Evolutionary conservation across 2,113 vertebrate species (phyloP), one percentile per base, ranked within the genome.

Genomic region (Physeter macrocephalus): DNA sequence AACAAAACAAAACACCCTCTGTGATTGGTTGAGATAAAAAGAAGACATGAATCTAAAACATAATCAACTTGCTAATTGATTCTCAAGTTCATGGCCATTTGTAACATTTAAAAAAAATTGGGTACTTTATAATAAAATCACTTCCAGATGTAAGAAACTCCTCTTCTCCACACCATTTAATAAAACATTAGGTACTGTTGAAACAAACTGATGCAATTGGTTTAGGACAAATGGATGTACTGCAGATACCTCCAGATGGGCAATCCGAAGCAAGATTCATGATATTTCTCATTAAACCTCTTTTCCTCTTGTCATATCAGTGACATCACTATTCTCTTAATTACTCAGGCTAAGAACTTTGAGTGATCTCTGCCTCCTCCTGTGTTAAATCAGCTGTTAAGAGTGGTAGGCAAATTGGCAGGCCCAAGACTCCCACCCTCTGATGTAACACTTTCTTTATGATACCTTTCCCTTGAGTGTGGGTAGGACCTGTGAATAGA

Each of bases 1-100:
- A 52, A 49, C 49, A 77, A 89, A 52, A 61, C 8, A 61, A 61
- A 61, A 61, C 21, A 61, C 59, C 49, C 49, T 69, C 54, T 93
- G 15, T 96, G 87, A 80, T 43, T 92, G 43, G 61, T 89, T 90
- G 34, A 66, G 75, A 59, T 86, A 94, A 71, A 93, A 93, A 93
- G 52, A 96, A 93, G 82, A 93, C 8, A 36, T 46, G 64, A 93
- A 78, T 96, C 43, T 97, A 84, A 94, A 95, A 71, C 27, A 90
- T 92, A 90, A 78, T 72, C 62, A 88, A 57, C 34, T 90, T 86
- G 14, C 36, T 96, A 83, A 94, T 54, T 96, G 64, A 95, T 97
- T 81, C 71, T 94, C 49, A 92, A 94, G 89, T 96, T 88, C 21
- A 31, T 59, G 61, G 27, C 8, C 85, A 66, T 93, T 96, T 89